These are phyloP conservation scores for Capitulum mitella DNA, from an alignment of 2,888 invertebrate genomes.

Conservation along the genomic window DNA sequence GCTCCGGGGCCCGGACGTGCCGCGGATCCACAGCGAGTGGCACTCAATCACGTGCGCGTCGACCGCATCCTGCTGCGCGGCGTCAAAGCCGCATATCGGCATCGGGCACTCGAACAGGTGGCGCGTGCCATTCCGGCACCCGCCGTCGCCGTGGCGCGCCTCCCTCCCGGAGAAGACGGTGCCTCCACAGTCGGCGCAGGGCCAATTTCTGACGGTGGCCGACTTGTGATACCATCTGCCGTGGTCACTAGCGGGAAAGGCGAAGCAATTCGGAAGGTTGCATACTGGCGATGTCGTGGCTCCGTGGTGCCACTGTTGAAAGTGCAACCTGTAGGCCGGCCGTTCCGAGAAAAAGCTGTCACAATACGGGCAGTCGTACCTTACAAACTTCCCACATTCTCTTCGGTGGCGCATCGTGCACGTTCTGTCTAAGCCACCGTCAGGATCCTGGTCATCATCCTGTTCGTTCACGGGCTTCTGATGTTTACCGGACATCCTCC, in stretches of 20 bases:
- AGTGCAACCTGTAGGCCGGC: neutral
- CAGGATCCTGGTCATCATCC: too few species aligned
- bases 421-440: too few species aligned
- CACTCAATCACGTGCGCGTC: neutral
- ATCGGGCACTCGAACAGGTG: neutral
- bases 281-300: neutral
- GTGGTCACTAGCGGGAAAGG: neutral
- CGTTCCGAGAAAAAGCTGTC: neutral
- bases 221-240: neutral
- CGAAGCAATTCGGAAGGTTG: neutral
- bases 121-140: neutral
- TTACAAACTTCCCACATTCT: too few species aligned
- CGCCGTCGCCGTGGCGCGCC: neutral
- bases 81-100: slow-evolving; percentile 2
- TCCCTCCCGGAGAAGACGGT: neutral
- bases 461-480: too few species aligned
- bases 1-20: neutral
- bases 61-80: neutral
- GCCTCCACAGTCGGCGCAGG: neutral
- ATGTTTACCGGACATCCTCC: too few species aligned
- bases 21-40: slow-evolving; percentile 2
- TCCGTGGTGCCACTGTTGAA: neutral
- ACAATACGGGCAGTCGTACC: neutral
- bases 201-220: neutral
- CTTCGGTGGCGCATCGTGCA: too few species aligned